These are phyloP conservation scores for Apteryx owenii DNA, from an alignment of 2,113 vertebrate genomes.

Conservation along the genomic window DNA sequence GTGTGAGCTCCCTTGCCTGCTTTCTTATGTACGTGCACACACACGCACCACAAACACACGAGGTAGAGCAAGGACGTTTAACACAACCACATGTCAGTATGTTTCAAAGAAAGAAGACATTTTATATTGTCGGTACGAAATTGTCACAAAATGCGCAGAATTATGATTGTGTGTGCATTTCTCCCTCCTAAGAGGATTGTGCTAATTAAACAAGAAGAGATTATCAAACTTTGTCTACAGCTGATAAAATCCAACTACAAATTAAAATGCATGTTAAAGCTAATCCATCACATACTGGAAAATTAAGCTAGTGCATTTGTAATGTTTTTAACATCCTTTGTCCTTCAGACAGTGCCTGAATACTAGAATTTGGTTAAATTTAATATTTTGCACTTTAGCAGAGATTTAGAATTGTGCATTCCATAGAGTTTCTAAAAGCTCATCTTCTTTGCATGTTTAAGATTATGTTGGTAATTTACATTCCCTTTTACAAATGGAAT, in stretches of 20 bases:
- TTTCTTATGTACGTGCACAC: background rate
- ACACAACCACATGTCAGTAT: background rate
- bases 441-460: background rate
- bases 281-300: constrained; percentile 65
- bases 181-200: constrained; percentile 73
- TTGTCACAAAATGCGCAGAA: constrained; percentile 47
- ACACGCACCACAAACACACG: background rate
- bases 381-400: background rate
- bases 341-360: constrained; percentile 40
- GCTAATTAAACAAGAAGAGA: constrained; percentile 77
- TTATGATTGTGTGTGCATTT: constrained; percentile 60
- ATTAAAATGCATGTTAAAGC: constrained; percentile 72
- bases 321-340: constrained; percentile 43
- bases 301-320: constrained; percentile 46
- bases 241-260: constrained; percentile 76
- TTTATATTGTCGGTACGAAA: constrained; percentile 30
- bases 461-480: constrained; percentile 38
- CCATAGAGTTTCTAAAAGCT: background rate
- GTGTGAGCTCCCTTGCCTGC: background rate
- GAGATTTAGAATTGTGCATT: background rate
- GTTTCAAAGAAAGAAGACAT: background rate
- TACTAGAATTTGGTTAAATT: background rate
- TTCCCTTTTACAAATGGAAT: constrained; percentile 11
- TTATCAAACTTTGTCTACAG: constrained; percentile 76
- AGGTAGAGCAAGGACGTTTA: background rate